phyloP scores from a whole-genome alignment of 2,797 vertebrate genomes.

The Anniella stebbinsi region DNA sequence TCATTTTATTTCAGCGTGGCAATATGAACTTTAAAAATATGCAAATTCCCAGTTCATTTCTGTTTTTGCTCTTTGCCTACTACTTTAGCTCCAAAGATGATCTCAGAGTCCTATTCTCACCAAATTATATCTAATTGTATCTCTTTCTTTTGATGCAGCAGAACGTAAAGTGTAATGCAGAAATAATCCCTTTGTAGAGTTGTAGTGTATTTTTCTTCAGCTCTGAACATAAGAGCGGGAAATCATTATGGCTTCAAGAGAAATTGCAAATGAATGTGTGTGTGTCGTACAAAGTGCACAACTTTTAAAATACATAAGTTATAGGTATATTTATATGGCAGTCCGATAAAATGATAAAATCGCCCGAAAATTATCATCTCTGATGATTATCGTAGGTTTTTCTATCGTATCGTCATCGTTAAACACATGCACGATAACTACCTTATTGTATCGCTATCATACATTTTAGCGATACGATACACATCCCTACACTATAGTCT shows the following conservation, averaged over 20 bases:
- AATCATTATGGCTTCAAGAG: background rate
- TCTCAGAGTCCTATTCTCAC: background rate
- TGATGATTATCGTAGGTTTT: no score
- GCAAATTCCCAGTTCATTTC: background rate
- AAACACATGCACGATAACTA: no score
- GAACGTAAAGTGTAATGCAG: background rate
- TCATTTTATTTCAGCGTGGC: background rate
- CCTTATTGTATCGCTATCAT: no score
- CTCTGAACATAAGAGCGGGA: background rate
- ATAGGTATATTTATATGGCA: no score
- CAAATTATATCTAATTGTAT: constrained; percentile 5
- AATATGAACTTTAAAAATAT: background rate
- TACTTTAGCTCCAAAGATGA: background rate
- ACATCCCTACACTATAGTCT: no score
- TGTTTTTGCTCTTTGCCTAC: background rate
- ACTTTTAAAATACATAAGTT: no score
- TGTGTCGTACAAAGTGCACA: background rate
- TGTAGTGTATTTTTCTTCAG: background rate
- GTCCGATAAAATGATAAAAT: no score
- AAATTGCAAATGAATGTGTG: background rate
- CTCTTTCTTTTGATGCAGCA: background rate
- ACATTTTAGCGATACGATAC: no score
- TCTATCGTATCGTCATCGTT: no score
- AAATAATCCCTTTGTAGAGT: constrained; percentile 11
- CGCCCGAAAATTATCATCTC: no score